Base-by-base conservation (phyloP, 2,888 invertebrate genomes). In the Glyphotaelius pellucidus region DNA sequence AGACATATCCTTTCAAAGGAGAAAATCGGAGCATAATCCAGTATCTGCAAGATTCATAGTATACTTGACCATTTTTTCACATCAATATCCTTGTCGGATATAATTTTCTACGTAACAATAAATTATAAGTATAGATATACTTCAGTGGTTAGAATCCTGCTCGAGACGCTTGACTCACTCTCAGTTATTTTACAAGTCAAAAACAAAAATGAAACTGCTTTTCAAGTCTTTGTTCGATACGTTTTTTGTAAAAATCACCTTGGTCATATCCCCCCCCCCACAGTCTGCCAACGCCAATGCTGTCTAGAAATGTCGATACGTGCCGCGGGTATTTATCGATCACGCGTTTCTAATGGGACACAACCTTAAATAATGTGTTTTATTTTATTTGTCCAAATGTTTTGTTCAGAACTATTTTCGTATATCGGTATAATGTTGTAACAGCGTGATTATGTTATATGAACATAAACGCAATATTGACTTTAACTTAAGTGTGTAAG, bases 191-290 rank as follows among this genome's bases (percentile, higher is more conserved):
- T 25, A 19, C 35, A 35, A 32, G 35, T 83, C 83, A 35, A 83
- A 83, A 32, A 32, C 19, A 32, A 35, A 83, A 83, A 32, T 83
- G 83, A 32, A 83, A 83, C 83, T 83, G 15, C 35, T 35, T 83
- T 35, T 83, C 83, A 35, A 83, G 35, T n/a, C 83, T 83, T 83
- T 83, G 83, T 35, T 38, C 32, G 35, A 83, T 19, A 32, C 19
- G 83, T 83, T 83, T 83, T 83, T 83, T 83, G 83, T 38, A 32
- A 38, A 83, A 83, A 32, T 38, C 32, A 83, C 83, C 83, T 83
- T 83, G 83, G 83, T 83, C 9, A 83, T 31, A 83, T 19, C 35
- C 25, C 83, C 83, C 3, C n/a, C n/a, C n/a, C n/a, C n/a, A n/a
- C n/a, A 25, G 35, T 15, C 67, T 67, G 9, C 67, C 67, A 67